Evolutionary conservation across 2,797 vertebrate species (phyloP).

Genomic region (Phaenicophaeus curvirostris): DNA sequence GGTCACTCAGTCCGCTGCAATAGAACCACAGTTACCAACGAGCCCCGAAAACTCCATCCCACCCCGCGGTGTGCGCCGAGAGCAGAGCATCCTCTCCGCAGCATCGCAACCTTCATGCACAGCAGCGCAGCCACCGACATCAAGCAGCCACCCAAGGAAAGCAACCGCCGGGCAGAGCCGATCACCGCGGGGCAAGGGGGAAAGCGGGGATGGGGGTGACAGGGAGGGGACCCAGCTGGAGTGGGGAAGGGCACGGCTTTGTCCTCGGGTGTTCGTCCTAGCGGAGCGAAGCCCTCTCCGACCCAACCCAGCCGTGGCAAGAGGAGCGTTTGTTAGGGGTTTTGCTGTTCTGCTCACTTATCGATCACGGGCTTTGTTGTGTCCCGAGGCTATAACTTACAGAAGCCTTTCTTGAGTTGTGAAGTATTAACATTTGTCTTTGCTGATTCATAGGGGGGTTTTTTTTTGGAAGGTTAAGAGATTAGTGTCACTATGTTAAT

Average conservation of each 20-base stretch:
- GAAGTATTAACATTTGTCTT: background rate
- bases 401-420: background rate
- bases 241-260: background rate
- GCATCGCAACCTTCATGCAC: constrained; percentile 32
- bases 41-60: fast-evolving
- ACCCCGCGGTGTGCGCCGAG: fast-evolving
- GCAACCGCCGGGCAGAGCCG: background rate
- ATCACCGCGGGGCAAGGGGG: background rate
- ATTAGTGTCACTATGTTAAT: constrained; percentile 21
- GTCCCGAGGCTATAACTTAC: background rate
- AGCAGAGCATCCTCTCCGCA: background rate
- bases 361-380: background rate
- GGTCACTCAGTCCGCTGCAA: background rate
- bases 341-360: background rate
- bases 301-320: background rate
- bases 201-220: background rate
- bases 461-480: background rate
- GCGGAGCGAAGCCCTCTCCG: background rate
- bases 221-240: background rate
- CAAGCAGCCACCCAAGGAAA: background rate
- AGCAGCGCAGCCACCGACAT: background rate
- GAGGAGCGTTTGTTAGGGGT: fast-evolving
- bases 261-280: background rate
- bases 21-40: background rate
- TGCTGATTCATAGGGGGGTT: background rate